Percentiles rank a stretch among this genome's conserved stretches.
phyloP scores from a whole-genome alignment of 2,888 invertebrate genomes.

The Ochlodes sylvanus region DNA sequence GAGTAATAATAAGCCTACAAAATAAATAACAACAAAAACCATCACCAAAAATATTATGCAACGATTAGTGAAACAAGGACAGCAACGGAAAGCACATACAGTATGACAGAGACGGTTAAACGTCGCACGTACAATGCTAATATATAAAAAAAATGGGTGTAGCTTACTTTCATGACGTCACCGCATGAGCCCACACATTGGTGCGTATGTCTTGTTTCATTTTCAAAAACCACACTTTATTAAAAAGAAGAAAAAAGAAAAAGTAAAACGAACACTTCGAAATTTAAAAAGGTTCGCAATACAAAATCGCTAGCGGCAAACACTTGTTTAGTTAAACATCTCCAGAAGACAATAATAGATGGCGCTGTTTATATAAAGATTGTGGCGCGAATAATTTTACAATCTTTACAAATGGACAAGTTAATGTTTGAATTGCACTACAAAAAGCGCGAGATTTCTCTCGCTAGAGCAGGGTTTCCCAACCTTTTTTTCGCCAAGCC shows the following conservation, averaged over 20 bases:
- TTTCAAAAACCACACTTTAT: conserved; percentile 58
- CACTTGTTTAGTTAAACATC: neutral
- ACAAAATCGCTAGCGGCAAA: neutral
- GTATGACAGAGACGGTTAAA: conserved; percentile 47
- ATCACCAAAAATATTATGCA: neutral
- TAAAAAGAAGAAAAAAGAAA: neutral
- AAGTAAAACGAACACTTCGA: conserved; percentile 3
- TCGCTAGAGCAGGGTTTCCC: too few species aligned
- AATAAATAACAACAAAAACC: neutral
- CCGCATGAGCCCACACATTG: conserved; percentile 44
- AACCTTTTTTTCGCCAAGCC: too few species aligned
- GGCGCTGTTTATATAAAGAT: neutral
- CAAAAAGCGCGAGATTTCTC: too few species aligned
- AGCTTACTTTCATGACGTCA: conserved; percentile 65
- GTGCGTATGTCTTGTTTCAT: conserved; percentile 57
- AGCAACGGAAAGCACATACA: conserved; percentile 42
- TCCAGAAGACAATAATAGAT: neutral
- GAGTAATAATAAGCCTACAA: too few species aligned
- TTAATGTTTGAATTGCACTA: too few species aligned
- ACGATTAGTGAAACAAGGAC: conserved; percentile 17
- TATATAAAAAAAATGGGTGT: conserved; percentile 54
- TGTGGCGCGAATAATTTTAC: too few species aligned
- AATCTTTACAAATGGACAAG: too few species aligned
- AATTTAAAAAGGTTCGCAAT: neutral
- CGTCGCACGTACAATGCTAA: conserved; percentile 25